Evolutionary conservation across 1,140 invertebrate species (phyloP), one percentile per base, ranked within the genome.

Genomic region (Eriosoma lanigerum): DNA sequence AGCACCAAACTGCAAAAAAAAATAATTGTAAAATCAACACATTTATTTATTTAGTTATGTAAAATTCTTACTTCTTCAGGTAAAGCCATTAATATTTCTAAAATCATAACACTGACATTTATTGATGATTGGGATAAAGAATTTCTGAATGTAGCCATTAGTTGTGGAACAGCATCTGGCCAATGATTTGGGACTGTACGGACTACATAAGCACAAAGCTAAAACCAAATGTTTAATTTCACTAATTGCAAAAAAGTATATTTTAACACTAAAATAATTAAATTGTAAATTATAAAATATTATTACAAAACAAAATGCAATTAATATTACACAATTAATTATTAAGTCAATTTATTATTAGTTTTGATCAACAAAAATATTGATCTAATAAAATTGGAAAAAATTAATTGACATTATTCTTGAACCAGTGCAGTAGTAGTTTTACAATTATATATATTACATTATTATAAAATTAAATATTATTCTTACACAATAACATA

Each of bases 401-500:
- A 8, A 38, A 38, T 38, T 38, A 38, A 38, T 38, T 38, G 32
- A 38, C 32, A 38, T 38, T 38, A 38, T 4, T 38, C 8, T 38
- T 38, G 3, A 38, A 38, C 32, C 8, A 38, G 8, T 38, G 32
- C 8, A 38, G 8, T 38, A 38, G 8, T 38, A 8, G 10, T 48
- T 48, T 48, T 10, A 48, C 10, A 48, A 1, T 8, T 48, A 8
- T 8, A 48, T 48, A 10, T 48, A 48, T 1, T 15, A 48, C 8
- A 38, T 38, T 4, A 38, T 12, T 1, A 58, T 26, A 26, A 10
- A 58, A 24, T 58, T 24, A 26, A 58, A 6, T 26, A 68, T 48
- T 68, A 50, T 81, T 88, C 91, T 90, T 88, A 96, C 94, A 85
- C 93, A 90, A 83, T 96, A 92, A 87, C 94, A 96, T 62, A 97